Percentiles rank a stretch among this genome's conserved stretches.
phyloP scores from a whole-genome alignment of 2,113 vertebrate species.

The Notechis scutatus region DNA sequence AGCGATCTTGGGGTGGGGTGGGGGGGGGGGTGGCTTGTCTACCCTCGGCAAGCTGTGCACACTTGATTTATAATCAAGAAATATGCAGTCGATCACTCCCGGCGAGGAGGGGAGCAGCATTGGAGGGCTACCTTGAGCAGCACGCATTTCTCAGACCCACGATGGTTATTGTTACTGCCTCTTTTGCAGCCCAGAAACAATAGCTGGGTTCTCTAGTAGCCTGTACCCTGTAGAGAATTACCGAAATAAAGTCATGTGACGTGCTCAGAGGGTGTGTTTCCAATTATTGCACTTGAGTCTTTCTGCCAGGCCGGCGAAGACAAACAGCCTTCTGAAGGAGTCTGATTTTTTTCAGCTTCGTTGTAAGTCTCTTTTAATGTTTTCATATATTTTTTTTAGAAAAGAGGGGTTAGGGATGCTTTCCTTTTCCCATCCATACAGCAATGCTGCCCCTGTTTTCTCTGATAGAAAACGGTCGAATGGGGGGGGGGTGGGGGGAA shows the following conservation, averaged over 20 bases:
- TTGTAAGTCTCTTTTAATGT: constrained; percentile 59
- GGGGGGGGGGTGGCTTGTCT: too few species aligned
- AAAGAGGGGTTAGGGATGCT: neutral
- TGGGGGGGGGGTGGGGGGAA: neutral
- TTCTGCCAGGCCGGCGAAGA: constrained; percentile 64
- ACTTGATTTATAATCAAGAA: neutral
- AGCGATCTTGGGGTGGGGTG: neutral
- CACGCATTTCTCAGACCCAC: neutral
- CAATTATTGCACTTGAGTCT: constrained; percentile 65
- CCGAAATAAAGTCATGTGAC: constrained; percentile 58
- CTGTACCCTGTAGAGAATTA: constrained; percentile 55
- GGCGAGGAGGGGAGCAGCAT: neutral
- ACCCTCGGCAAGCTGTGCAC: neutral
- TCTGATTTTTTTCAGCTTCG: constrained; percentile 53
- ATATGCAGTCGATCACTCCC: neutral
- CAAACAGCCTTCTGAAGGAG: constrained; percentile 59
- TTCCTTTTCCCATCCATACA: neutral
- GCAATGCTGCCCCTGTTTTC: neutral
- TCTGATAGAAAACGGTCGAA: neutral
- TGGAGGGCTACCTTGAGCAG: constrained; percentile 4
- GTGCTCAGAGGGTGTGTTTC: constrained; percentile 61
- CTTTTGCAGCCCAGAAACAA: constrained; percentile 58
- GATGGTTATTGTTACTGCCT: constrained; percentile 33
- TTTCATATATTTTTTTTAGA: constrained; percentile 29
- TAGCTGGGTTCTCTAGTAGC: constrained; percentile 38